Evolutionary conservation across 2,797 vertebrate species (phyloP).

Genomic region (Sebastes kiyomatsui): DNA sequence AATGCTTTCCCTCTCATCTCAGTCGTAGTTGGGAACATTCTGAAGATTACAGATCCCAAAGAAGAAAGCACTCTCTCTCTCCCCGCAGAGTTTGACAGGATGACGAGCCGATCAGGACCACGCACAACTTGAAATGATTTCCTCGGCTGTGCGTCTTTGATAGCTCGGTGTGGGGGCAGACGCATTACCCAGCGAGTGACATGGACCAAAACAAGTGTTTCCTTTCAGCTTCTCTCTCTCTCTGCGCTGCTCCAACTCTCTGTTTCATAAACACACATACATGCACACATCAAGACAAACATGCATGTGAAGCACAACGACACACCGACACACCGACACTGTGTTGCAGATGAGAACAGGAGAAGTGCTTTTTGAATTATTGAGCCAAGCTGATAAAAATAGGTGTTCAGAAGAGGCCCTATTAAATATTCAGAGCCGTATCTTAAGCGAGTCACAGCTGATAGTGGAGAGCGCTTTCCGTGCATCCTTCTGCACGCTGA

Average conservation of each 20-base stretch:
- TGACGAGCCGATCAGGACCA: slow-evolving; percentile 31
- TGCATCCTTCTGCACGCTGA: slow-evolving; percentile 13
- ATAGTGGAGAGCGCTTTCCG: slow-evolving; percentile 37
- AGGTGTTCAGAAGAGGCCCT: slow-evolving; percentile 68
- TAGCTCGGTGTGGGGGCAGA: slow-evolving; percentile 4
- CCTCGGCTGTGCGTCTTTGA: slow-evolving; percentile 28
- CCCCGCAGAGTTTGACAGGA: slow-evolving; percentile 25
- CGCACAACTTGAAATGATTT: slow-evolving; percentile 26
- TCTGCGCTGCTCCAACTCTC: not conserved
- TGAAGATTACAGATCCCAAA: slow-evolving; percentile 5
- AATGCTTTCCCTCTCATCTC: slow-evolving; percentile 20
- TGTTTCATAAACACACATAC: not conserved
- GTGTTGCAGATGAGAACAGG: slow-evolving; percentile 54
- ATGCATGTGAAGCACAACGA: not conserved
- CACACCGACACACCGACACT: not conserved
- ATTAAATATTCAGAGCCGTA: slow-evolving; percentile 78
- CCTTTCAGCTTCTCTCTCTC: not conserved
- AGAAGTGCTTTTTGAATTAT: slow-evolving; percentile 77
- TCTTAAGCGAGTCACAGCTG: slow-evolving; percentile 60
- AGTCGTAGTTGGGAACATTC: slow-evolving; percentile 26
- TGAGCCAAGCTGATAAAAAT: slow-evolving; percentile 80
- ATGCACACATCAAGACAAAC: not conserved
- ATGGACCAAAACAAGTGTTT: slow-evolving; percentile 25
- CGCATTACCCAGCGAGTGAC: slow-evolving; percentile 10
- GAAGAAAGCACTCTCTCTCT: not conserved